Conservation (phyloP, 2,888 invertebrate genomes). For the Tenthredo notha region DNA sequence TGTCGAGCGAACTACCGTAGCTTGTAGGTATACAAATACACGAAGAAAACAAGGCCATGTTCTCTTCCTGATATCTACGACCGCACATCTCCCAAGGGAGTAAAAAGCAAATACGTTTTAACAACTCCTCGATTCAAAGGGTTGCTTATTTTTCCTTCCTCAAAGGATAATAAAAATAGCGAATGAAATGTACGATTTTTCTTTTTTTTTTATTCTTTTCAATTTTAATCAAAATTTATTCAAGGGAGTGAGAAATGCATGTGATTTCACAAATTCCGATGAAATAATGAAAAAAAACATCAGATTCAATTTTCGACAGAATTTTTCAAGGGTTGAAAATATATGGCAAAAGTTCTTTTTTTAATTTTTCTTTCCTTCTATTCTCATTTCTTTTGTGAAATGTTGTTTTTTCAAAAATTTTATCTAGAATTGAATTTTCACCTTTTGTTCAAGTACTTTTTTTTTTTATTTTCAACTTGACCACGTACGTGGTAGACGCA, state of each 20-base stretch:
- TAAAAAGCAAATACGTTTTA: conserved; percentile 40
- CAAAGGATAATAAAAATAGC: not conserved
- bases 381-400: not conserved
- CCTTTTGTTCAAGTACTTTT: not conserved
- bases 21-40: not conserved
- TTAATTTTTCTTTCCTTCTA: not conserved
- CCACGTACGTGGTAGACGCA: not conserved
- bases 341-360: not conserved
- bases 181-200: not conserved
- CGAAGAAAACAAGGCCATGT: not conserved
- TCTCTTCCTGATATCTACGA: not conserved
- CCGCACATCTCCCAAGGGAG: not conserved
- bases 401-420: not conserved
- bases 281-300: no score
- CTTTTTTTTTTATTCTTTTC: not conserved
- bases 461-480: conserved; percentile 2
- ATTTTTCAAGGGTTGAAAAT: not conserved
- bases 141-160: not conserved
- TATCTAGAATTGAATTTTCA: not conserved
- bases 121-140: conserved; percentile 25
- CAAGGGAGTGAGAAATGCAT: not conserved
- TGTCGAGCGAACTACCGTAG: conserved; percentile 2
- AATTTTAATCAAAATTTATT: not conserved
- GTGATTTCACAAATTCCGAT: no score
- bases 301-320: no score